Percentiles rank a stretch among this genome's conserved stretches.
phyloP scores from a whole-genome alignment of 2,113 vertebrate genomes.

The Paralichthys olivaceus region DNA sequence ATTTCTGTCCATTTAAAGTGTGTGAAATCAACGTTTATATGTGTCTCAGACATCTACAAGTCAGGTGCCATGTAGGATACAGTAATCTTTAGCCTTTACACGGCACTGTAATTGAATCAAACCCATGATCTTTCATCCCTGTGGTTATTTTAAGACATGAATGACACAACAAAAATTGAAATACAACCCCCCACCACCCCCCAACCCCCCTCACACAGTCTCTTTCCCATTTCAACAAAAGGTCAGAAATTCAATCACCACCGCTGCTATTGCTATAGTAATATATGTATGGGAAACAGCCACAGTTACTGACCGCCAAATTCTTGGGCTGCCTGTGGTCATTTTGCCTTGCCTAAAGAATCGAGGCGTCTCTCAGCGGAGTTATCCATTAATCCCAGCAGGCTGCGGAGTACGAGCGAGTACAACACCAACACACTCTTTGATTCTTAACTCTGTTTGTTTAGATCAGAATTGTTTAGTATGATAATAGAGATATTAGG shows the following conservation, averaged over 20 bases:
- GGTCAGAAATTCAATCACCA: conserved; percentile 87
- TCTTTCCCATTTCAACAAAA: conserved; percentile 83
- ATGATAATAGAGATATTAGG: not conserved
- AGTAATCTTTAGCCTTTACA: conserved; percentile 79
- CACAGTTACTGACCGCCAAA: conserved; percentile 78
- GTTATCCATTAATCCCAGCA: conserved; percentile 77
- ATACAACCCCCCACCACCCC: conserved; percentile 61
- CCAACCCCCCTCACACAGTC: not conserved
- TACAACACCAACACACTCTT: conserved; percentile 55
- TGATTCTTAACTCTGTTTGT: conserved; percentile 35
- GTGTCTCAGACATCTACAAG: conserved; percentile 60
- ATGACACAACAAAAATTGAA: conserved; percentile 85
- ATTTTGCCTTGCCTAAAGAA: conserved; percentile 77
- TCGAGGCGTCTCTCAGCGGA: conserved; percentile 74
- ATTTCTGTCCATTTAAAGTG: conserved; percentile 52
- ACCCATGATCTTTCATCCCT: conserved; percentile 82
- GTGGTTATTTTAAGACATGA: conserved; percentile 83
- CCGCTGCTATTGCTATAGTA: conserved; percentile 80
- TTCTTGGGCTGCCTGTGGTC: conserved; percentile 82
- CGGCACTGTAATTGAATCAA: conserved; percentile 78
- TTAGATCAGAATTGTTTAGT: conserved; percentile 19
- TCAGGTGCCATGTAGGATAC: conserved; percentile 73
- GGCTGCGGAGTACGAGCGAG: conserved; percentile 33
- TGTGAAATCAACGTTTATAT: conserved; percentile 53
- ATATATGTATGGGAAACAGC: conserved; percentile 83